phyloP scores from a whole-genome alignment of 2,113 vertebrate genomes.

The Pyrgilauda ruficollis region DNA sequence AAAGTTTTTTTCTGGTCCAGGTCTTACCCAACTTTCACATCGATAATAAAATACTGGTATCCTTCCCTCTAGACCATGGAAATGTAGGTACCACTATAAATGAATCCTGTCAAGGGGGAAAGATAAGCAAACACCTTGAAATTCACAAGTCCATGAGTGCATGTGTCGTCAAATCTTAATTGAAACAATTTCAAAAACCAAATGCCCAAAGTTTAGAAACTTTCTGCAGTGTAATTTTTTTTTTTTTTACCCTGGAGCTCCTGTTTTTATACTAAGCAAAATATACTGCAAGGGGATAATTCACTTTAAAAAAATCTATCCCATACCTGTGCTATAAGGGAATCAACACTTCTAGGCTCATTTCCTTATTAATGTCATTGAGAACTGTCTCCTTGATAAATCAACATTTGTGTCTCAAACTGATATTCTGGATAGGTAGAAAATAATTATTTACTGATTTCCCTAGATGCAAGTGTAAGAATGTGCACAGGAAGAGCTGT shows the following conservation, averaged over 20 bases:
- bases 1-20: background rate
- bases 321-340: background rate
- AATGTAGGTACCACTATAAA: background rate
- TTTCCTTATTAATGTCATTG: background rate
- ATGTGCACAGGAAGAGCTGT: background rate
- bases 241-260: background rate
- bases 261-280: background rate
- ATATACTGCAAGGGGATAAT: background rate
- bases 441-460: background rate
- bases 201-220: background rate
- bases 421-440: background rate
- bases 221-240: fast-evolving
- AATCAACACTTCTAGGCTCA: background rate
- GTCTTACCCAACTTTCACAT: background rate
- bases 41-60: background rate
- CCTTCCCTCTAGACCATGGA: background rate
- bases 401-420: background rate
- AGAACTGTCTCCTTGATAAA: background rate
- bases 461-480: background rate
- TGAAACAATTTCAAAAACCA: no score
- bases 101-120: background rate
- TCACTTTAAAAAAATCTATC: background rate
- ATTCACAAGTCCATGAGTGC: background rate
- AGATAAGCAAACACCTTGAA: background rate
- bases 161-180: background rate